Conservation (phyloP, 2,797 vertebrate species). For the Malacoctenus gilli region DNA sequence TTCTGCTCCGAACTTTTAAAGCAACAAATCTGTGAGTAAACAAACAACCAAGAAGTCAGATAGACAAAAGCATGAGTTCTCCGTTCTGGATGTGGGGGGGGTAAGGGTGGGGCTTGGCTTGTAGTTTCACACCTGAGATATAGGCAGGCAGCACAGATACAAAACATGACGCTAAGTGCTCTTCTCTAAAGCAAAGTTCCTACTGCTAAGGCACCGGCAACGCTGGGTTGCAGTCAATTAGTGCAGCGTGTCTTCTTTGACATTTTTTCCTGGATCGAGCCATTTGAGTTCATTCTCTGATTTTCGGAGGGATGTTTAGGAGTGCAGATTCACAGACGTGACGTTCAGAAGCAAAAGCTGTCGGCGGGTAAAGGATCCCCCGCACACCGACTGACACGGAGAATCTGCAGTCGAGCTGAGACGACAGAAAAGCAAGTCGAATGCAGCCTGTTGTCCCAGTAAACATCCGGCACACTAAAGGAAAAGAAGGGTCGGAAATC, state of each 20-base stretch:
- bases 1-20: too few species aligned
- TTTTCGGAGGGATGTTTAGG: too few species aligned
- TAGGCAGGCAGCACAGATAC: slow-evolving; percentile 35
- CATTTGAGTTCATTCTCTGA: not conserved
- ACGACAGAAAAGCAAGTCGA: too few species aligned
- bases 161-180: slow-evolving; percentile 18
- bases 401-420: too few species aligned
- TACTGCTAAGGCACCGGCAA: slow-evolving; percentile 69
- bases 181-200: slow-evolving; percentile 19
- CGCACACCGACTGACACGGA: not conserved
- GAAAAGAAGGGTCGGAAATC: too few species aligned
- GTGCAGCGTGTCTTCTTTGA: not conserved
- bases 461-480: too few species aligned
- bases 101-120: too few species aligned
- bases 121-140: too few species aligned
- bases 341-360: not conserved
- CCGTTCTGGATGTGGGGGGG: slow-evolving; percentile 12
- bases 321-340: not conserved
- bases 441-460: not conserved
- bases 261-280: too few species aligned
- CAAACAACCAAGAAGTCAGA: slow-evolving; percentile 2
- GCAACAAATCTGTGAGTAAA: slow-evolving; percentile 2
- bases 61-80: slow-evolving; percentile 28
- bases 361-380: not conserved
- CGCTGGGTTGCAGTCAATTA: slow-evolving; percentile 20